Conservation (phyloP, 2,113 vertebrate species). For the Craseonycteris thonglongyai region DNA sequence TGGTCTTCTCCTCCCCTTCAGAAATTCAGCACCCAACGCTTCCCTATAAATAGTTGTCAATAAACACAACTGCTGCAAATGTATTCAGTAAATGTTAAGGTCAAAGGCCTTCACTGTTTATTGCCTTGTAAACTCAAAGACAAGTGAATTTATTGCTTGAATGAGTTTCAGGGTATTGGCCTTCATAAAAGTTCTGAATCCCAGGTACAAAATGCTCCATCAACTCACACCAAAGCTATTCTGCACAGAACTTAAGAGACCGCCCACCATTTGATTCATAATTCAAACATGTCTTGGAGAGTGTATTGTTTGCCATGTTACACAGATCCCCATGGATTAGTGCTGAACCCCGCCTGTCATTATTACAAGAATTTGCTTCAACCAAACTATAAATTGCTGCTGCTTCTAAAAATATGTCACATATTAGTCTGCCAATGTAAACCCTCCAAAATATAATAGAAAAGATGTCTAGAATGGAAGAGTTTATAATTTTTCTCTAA, state of each 20-base stretch:
- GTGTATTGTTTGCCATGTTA: constrained; percentile 42
- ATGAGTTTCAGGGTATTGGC: constrained; percentile 83
- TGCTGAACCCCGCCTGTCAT: constrained; percentile 36
- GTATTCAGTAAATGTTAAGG: constrained; percentile 86
- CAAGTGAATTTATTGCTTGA: constrained; percentile 87
- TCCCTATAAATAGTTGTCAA: constrained; percentile 85
- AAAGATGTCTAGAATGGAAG: not conserved
- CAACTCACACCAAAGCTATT: constrained; percentile 67
- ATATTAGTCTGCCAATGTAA: not conserved
- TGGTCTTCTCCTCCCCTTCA: constrained; percentile 59
- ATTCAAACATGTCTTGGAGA: constrained; percentile 63
- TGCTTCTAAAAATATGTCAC: constrained; percentile 57
- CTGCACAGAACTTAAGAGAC: constrained; percentile 52
- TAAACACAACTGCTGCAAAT: constrained; percentile 87
- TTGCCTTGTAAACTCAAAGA: constrained; percentile 89
- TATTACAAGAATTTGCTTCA: constrained; percentile 55
- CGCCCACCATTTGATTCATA: constrained; percentile 30
- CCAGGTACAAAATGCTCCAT: constrained; percentile 76
- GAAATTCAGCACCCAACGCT: constrained; percentile 78
- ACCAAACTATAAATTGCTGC: constrained; percentile 54
- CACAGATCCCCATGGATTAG: constrained; percentile 36
- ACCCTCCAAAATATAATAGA: not conserved
- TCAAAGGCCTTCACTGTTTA: constrained; percentile 87
- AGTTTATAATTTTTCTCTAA: not conserved
- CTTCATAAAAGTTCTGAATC: constrained; percentile 81